These are phyloP conservation scores for Anguilla anguilla DNA, from an alignment of 2,797 vertebrate genomes.

Conservation along the genomic window DNA sequence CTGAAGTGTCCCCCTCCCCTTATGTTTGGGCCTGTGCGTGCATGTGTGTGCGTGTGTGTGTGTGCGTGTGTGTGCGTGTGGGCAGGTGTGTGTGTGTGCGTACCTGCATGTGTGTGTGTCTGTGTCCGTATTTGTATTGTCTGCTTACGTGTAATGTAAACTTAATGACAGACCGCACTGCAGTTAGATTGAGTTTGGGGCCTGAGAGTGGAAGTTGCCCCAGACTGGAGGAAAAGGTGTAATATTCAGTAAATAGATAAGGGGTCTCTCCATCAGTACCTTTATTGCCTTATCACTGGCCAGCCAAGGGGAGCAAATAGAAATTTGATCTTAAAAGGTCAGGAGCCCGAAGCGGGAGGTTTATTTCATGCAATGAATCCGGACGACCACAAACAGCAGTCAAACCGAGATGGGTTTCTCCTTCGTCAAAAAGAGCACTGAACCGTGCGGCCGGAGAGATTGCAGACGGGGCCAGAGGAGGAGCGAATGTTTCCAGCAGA, in stretches of 20 bases:
- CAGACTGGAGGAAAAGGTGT: not conserved
- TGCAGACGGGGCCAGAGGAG: not conserved
- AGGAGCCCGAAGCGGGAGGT: not conserved
- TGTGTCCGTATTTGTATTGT: not conserved
- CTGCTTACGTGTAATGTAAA: not conserved
- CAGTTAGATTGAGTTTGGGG: constrained; percentile 1
- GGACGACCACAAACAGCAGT: not conserved
- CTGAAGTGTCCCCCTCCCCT: no score
- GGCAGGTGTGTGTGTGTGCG: not conserved
- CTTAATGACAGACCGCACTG: not conserved
- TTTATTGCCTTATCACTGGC: constrained; percentile 14
- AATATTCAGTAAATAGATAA: not conserved
- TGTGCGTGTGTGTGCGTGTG: not conserved
- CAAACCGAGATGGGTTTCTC: not conserved
- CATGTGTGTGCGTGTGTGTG: not conserved
- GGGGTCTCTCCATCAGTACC: not conserved
- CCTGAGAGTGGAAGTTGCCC: not conserved
- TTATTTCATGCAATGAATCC: constrained; percentile 5
- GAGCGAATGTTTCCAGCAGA: not conserved
- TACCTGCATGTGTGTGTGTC: not conserved
- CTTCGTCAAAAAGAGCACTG: not conserved
- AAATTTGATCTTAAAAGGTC: constrained; percentile 21
- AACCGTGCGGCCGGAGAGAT: not conserved
- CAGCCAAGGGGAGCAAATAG: constrained; percentile 8
- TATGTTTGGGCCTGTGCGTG: not conserved